These are phyloP conservation scores for Trachelipus rathkii DNA, from an alignment of 1,140 invertebrate species.

Conservation along the genomic window DNA sequence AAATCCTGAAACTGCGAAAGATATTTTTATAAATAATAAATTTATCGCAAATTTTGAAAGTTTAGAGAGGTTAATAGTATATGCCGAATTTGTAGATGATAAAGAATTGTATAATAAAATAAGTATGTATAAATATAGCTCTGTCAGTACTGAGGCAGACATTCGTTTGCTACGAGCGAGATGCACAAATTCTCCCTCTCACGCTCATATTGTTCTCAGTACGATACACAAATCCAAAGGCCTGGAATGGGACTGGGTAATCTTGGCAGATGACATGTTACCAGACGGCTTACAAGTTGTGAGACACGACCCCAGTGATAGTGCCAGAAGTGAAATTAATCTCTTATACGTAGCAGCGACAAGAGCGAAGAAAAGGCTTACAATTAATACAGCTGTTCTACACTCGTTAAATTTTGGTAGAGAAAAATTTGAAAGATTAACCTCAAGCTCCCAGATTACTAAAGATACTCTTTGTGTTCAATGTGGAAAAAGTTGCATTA, in stretches of 20 bases:
- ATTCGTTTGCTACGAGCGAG: slow-evolving; percentile 25
- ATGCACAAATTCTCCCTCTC: neutral
- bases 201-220: slow-evolving; percentile 34
- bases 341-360: slow-evolving; percentile 43
- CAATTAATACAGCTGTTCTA: slow-evolving; percentile 33
- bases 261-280: slow-evolving; percentile 33
- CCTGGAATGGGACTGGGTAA: slow-evolving; percentile 42
- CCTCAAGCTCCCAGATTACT: neutral
- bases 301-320: neutral
- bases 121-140: slow-evolving; percentile 31
- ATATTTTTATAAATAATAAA: slow-evolving; percentile 20
- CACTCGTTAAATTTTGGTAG: slow-evolving; percentile 16
- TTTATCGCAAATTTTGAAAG: slow-evolving; percentile 16
- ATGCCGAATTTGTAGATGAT: slow-evolving; percentile 31
- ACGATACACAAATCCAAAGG: slow-evolving; percentile 45
- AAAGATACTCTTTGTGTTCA: neutral
- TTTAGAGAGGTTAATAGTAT: slow-evolving; percentile 13
- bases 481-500: neutral
- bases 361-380: slow-evolving; percentile 37
- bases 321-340: slow-evolving; percentile 33
- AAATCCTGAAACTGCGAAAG: slow-evolving; percentile 16
- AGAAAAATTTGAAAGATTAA: slow-evolving; percentile 26
- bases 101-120: slow-evolving; percentile 35
- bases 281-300: neutral
- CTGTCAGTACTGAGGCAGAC: neutral